Percentiles rank a stretch among this genome's conserved stretches.
These are phyloP conservation scores for Selenia dentaria DNA, from an alignment of 2,888 invertebrate species.

Conservation along the genomic window DNA sequence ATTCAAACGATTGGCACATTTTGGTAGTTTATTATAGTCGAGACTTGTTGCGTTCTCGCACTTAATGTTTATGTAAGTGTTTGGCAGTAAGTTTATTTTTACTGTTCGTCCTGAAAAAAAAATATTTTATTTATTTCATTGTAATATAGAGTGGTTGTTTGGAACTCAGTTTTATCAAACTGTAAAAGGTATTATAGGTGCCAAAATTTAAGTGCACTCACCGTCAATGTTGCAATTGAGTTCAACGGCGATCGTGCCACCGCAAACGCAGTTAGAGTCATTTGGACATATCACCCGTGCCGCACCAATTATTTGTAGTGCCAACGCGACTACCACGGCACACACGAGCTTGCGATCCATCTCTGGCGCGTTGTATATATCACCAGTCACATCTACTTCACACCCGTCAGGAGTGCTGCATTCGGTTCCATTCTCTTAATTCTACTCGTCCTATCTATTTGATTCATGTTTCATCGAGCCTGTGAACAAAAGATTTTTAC, in stretches of 20 bases:
- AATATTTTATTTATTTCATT: neutral
- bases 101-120: slow-evolving; percentile 68
- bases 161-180: neutral
- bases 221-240: slow-evolving; percentile 79
- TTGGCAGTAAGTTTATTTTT: slow-evolving; percentile 71
- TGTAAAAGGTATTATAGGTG: slow-evolving; percentile 41
- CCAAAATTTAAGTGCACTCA: slow-evolving; percentile 62
- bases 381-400: slow-evolving; percentile 42
- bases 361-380: slow-evolving; percentile 39
- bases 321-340: slow-evolving; percentile 59
- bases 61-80: slow-evolving; percentile 72
- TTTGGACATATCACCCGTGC: slow-evolving; percentile 67
- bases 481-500: slow-evolving; percentile 47
- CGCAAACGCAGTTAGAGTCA: slow-evolving; percentile 80
- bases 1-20: slow-evolving; percentile 67
- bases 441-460: slow-evolving; percentile 28
- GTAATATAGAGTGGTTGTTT: too few relatives aligned
- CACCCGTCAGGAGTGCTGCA: slow-evolving; percentile 30
- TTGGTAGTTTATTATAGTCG: slow-evolving; percentile 74
- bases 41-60: slow-evolving; percentile 69
- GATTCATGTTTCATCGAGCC: slow-evolving; percentile 42
- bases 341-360: slow-evolving; percentile 65
- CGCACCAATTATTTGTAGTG: slow-evolving; percentile 70
- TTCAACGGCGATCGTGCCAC: slow-evolving; percentile 73
- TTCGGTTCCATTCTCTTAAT: slow-evolving; percentile 34